These are phyloP conservation scores for Charina bottae DNA, from an alignment of 2,113 vertebrate species.

Conservation along the genomic window DNA sequence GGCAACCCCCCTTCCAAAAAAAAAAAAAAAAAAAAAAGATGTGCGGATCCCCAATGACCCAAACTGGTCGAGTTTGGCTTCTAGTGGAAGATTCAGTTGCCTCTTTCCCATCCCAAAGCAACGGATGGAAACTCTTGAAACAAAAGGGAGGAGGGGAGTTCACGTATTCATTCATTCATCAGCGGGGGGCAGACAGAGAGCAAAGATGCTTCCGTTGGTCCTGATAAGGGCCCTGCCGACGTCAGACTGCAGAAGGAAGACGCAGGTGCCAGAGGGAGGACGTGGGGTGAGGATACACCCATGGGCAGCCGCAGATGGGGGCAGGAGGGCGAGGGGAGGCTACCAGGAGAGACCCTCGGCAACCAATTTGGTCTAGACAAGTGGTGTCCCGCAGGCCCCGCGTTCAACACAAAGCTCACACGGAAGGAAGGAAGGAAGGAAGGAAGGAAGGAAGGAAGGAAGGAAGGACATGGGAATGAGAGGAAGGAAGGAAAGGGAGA, in stretches of 20 bases:
- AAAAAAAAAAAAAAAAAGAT: not conserved
- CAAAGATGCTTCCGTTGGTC: not conserved
- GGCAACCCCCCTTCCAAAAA: not conserved
- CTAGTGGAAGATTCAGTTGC: not conserved
- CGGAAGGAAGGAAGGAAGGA: not conserved
- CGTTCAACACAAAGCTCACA: not conserved
- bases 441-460: not conserved
- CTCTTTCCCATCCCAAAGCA: not conserved
- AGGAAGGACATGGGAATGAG: too few relatives aligned
- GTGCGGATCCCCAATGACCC: slow-evolving; percentile 24
- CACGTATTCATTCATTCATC: not conserved
- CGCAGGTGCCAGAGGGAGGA: too few relatives aligned
- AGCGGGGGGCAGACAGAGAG: not conserved
- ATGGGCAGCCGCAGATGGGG: too few relatives aligned
- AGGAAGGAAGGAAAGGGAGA: too few relatives aligned
- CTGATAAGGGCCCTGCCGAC: not conserved
- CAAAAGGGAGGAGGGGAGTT: not conserved
- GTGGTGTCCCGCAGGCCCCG: not conserved
- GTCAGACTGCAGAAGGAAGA: too few relatives aligned
- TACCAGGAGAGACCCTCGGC: not conserved
- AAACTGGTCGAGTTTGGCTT: slow-evolving; percentile 36
- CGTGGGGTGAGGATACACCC: not conserved
- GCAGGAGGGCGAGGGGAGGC: not conserved
- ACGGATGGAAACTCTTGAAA: not conserved
- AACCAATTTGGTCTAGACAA: not conserved